Base-by-base conservation (phyloP, 2,797 vertebrate species). In the Pantherophis vulpinus region DNA sequence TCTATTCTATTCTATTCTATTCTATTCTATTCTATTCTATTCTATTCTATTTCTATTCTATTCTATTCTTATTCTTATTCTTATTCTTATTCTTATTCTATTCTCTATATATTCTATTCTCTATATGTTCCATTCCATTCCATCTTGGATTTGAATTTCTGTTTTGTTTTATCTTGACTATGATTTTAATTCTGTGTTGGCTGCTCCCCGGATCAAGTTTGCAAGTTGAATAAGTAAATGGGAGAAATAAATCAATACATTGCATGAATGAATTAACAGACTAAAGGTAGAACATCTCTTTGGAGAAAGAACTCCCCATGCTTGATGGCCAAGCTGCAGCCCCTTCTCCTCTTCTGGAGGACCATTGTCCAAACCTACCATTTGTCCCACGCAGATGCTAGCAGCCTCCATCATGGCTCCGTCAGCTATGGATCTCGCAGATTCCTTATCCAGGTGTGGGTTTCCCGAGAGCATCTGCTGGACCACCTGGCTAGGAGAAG, bases 351-450 rank as follows among this genome's bases (percentile, higher is more conserved):
- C 1, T 12, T 83, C 74, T 25, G 2, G 16, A 16, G 18, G 79
- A 29, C 6, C 16, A 1, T 7, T 13, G 0, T 0, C 0, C 11
- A 92, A 94, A 94, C 94, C 96, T 97, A 99, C 99, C 99, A 99
- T 99, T 96, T 99, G 97, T 27, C 98, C 98, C 95, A 98, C 97
- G 0, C 98, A 99, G 63, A 98, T 98, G 94, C 98, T 99, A 29
- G 99, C 99, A 0, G 99, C 99, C 96, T 99, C 99, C 98, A 99
- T 97, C 99, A 99, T 99, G 97, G 99, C 99, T 16, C 99, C 98
- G 0, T 99, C 99, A 0, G 99, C 98, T 2, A 99, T 99, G 86
- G 98, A 98, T 0, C 97, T 97, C 0, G 96, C 98, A 0, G 97
- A 98, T 86, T 99, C 98, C 93, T 96, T 98, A 90, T 98, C 99